Base-by-base conservation (phyloP, 2,797 vertebrate genomes). In the Spea hammondii region DNA sequence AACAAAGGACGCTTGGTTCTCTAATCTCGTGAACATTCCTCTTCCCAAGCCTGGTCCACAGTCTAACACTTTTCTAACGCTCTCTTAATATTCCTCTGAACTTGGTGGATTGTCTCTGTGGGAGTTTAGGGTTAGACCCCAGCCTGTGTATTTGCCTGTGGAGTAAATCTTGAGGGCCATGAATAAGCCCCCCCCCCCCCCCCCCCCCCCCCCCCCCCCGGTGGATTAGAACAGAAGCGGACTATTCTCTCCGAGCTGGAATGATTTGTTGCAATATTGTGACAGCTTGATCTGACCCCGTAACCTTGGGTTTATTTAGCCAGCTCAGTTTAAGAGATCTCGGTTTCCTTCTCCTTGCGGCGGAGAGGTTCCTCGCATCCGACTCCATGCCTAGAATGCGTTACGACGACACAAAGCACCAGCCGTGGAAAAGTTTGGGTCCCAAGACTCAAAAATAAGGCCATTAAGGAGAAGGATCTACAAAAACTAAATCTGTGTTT, bases 181-280 rank as follows among this genome's bases (percentile, higher is more conserved):
- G 72, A 80, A 80, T 70, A 80, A 32, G 73, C 46, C 14, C 32
- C 32, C 49, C n/a, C 65, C 51, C 49, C n/a, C 65, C 51, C 49
- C n/a, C 65, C 51, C 46, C 14, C 32, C 32, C 46, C 14, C 32
- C 32, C 46, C 14, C 32, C 32, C 49, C n/a, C 65, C 51, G 73
- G 70, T 65, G 69, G 72, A 75, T 60, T 46, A 76, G 72, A 65
- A 70, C 50, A 65, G 79, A 59, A 62, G 50, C 66, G 14, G 66
- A 51, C 73, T 51, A 59, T 76, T 80, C 73, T 57, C 44, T 62
- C 68, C 32, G 2, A 66, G 54, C 51, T 51, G 59, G 45, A 59
- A 57, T 76, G 66, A 76, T 74, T 75, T 76, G 73, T 66, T 72
- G 73, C 68, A 76, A 76, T 76, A 72, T 80, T 80, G 68, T 80